A percentile compares a stretch with the other conserved stretches of the same genome.
These are phyloP conservation scores for Calyptommatus sinebrachiatus DNA, from an alignment of 2,113 vertebrate species.

Conservation along the genomic window DNA sequence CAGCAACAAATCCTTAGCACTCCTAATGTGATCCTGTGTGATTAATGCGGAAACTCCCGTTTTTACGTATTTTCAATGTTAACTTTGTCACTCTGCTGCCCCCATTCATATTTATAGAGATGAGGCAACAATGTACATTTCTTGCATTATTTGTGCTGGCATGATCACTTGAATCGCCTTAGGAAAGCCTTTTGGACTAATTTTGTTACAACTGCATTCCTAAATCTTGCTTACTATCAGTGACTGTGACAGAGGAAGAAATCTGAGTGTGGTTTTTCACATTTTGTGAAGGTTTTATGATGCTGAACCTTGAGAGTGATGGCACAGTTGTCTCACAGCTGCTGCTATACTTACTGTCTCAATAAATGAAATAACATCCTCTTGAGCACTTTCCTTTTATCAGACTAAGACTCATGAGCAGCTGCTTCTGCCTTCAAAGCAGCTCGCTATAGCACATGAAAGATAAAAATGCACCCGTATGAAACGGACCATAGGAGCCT, in stretches of 20 bases:
- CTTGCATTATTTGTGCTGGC: constrained; percentile 1
- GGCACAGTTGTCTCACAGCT: constrained; percentile 56
- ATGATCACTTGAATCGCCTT: constrained; percentile 21
- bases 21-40: not conserved
- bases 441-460: constrained; percentile 46
- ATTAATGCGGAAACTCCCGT: not conserved
- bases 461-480: constrained; percentile 33
- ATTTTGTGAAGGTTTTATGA: constrained; percentile 67
- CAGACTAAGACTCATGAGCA: constrained; percentile 53
- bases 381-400: constrained; percentile 56
- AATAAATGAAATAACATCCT: constrained; percentile 62
- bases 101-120: constrained; percentile 23
- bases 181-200: constrained; percentile 29
- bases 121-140: not conserved
- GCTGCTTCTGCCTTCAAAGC: constrained; percentile 44
- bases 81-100: not conserved
- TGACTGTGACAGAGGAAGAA: constrained; percentile 66
- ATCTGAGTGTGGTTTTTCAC: constrained; percentile 61
- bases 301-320: constrained; percentile 64
- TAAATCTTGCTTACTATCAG: constrained; percentile 65
- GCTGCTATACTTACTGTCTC: constrained; percentile 56
- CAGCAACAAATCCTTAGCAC: not conserved
- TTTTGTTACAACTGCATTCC: constrained; percentile 53
- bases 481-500: constrained; percentile 22
- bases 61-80: not conserved